These are phyloP conservation scores for Peromyscus polionotus DNA, from an alignment of 2,113 vertebrate genomes.

Conservation along the genomic window DNA sequence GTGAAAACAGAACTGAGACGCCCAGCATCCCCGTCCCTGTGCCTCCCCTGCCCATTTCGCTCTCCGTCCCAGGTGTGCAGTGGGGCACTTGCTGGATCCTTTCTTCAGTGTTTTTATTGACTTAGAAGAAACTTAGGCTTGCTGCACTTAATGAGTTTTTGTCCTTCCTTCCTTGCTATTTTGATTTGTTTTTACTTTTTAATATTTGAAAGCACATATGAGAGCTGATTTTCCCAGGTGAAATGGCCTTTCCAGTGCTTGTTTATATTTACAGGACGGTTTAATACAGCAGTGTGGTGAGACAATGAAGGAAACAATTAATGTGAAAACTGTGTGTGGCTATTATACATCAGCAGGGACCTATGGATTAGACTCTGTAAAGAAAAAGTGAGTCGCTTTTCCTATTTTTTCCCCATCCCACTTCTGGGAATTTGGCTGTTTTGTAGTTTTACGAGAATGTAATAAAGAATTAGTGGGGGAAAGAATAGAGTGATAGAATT, in stretches of 20 bases:
- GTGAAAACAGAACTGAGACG: not conserved
- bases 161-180: not conserved
- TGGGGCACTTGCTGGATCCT: slow-evolving; percentile 66
- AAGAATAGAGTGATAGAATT: not conserved
- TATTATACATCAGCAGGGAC: slow-evolving; percentile 94
- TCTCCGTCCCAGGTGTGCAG: slow-evolving; percentile 23
- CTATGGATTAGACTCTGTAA: slow-evolving; percentile 96
- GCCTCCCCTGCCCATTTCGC: not conserved
- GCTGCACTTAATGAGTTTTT: slow-evolving; percentile 50
- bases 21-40: not conserved
- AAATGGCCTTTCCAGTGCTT: slow-evolving; percentile 78
- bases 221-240: slow-evolving; percentile 68
- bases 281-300: slow-evolving; percentile 98
- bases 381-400: slow-evolving; percentile 91
- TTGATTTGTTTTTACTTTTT: slow-evolving; percentile 64
- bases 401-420: slow-evolving; percentile 49
- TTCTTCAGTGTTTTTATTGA: slow-evolving; percentile 68
- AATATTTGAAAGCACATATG: slow-evolving; percentile 74
- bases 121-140: slow-evolving; percentile 58
- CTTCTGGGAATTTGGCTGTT: slow-evolving; percentile 69
- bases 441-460: slow-evolving; percentile 65
- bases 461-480: not conserved
- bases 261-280: slow-evolving; percentile 91
- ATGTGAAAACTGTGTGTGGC: slow-evolving; percentile 94
- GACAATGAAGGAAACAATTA: slow-evolving; percentile 99